A percentile compares a stretch with the other conserved stretches of the same genome.
These are phyloP conservation scores for Epinephelus malabaricus DNA, from an alignment of 2,797 vertebrate species.

Conservation along the genomic window DNA sequence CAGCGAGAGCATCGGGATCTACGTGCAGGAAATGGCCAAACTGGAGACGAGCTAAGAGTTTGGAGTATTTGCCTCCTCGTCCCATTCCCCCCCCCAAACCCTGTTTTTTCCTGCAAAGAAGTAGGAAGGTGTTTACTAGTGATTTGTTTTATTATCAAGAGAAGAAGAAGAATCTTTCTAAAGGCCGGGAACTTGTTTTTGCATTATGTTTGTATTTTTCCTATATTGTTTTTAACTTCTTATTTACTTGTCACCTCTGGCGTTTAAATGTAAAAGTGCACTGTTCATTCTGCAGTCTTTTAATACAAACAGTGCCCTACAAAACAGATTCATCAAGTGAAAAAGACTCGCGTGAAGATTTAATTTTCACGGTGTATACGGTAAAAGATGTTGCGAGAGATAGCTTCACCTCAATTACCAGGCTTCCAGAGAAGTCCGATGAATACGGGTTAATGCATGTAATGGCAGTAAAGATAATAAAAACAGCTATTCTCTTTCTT, in stretches of 20 bases:
- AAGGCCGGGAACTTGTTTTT: conserved; percentile 74
- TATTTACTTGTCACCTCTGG: conserved; percentile 54
- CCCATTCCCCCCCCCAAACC: neutral
- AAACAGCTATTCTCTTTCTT: conserved; percentile 57
- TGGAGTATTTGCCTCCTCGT: conserved; percentile 1
- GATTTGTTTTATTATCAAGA: conserved; percentile 62
- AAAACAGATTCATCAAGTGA: conserved; percentile 49
- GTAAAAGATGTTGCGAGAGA: conserved; percentile 48
- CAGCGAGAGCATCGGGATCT: conserved; percentile 99
- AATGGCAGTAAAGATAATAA: conserved; percentile 50
- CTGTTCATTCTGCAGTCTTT: conserved; percentile 69
- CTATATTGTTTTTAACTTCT: conserved; percentile 70
- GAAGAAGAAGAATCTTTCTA: conserved; percentile 60
- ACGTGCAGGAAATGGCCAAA: conserved; percentile 99
- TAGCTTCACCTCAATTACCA: conserved; percentile 64
- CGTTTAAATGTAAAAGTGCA: conserved; percentile 64
- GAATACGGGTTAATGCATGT: conserved; percentile 81
- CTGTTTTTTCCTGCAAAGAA: conserved; percentile 51
- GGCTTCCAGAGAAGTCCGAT: conserved; percentile 70
- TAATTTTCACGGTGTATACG: conserved; percentile 52
- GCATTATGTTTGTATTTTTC: conserved; percentile 76
- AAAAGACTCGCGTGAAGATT: conserved; percentile 47
- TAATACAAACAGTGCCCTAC: conserved; percentile 54
- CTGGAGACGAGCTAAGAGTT: conserved; percentile 91
- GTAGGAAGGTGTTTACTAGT: conserved; percentile 60